Percentiles rank a stretch among this genome's conserved stretches.
phyloP scores from a whole-genome alignment of 2,113 vertebrate genomes.

The Pipa parva region DNA sequence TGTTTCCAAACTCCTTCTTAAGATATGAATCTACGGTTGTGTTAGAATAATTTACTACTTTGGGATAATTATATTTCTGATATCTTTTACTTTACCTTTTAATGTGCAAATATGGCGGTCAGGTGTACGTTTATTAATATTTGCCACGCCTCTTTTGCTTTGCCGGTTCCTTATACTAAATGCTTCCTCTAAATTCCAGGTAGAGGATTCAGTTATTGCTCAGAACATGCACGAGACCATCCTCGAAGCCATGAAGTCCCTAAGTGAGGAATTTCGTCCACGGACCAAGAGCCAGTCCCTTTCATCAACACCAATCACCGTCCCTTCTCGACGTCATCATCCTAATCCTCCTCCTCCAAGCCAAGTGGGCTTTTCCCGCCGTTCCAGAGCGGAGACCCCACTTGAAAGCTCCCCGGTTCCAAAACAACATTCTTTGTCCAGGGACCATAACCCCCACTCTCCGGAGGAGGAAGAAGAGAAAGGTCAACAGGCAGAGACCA shows the following conservation, averaged over 20 bases:
- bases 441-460: slow-evolving; percentile 17
- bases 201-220: slow-evolving; percentile 70
- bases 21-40: too few relatives aligned
- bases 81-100: too few relatives aligned
- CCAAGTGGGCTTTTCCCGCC: slow-evolving; percentile 64
- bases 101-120: too few relatives aligned
- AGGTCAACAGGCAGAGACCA: slow-evolving; percentile 44
- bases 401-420: slow-evolving; percentile 46
- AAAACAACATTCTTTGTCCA: slow-evolving; percentile 44
- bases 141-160: too few relatives aligned
- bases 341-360: slow-evolving; percentile 55
- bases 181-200: slow-evolving; percentile 28
- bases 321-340: slow-evolving; percentile 59
- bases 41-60: too few relatives aligned
- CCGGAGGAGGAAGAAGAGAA: slow-evolving; percentile 49
- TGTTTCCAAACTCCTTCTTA: too few relatives aligned
- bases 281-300: slow-evolving; percentile 71
- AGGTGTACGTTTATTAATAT: too few relatives aligned
- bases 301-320: slow-evolving; percentile 74
- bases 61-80: too few relatives aligned
- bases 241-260: slow-evolving; percentile 72
- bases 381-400: slow-evolving; percentile 64
- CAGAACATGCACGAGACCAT: slow-evolving; percentile 80
- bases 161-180: too few relatives aligned
- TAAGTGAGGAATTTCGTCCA: slow-evolving; percentile 75